Base-by-base conservation (phyloP, 2,888 invertebrate genomes). In the Geotrupes spiniger region DNA sequence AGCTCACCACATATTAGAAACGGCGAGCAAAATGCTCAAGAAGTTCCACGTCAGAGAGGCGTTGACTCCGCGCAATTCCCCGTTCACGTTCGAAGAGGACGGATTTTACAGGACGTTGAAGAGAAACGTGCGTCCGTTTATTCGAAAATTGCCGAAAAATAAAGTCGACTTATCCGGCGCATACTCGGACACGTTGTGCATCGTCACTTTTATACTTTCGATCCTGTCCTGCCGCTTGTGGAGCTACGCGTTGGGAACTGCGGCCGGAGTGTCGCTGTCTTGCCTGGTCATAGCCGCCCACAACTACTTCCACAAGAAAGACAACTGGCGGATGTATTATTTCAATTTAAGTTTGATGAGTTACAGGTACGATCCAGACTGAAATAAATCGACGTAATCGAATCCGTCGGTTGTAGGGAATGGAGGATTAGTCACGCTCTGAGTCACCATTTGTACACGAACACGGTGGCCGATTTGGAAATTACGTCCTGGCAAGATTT, bases 371-470 rank as follows among this genome's bases (percentile, higher is more conserved):
- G 62, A 54, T 39, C 17, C 4, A 17, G 4, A 17, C 2, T 38
- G 12, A 25, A 4, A 16, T 36, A 21, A 29, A 27, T 43, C 36
- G 4, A 2, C 15, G n/a, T 21, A 6, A 42, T 40, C 10, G 1
- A 14, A n/a, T n/a, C 31, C 11, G 27, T 16, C n/a, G 12, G 25
- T 46, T 47, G 10, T 65, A 79, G 81, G 58, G 82, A 87, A 53
- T 90, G 87, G 80, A 77, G 89, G 50, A 79, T 90, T 28, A 83
- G 83, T 0, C 91, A 91, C 62, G 83, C 76, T 0, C 66, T 91
- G 31, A 89, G 89, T 26, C 91, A 91, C 68, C 91, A 92, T 64
- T 73, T 85, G 5, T 89, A 82, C 63, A 81, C 90, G 0, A 91
- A 92, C 64, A 87, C 89, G 0, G 70, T 84, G 2, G 78, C 83